Evolutionary conservation across 2,888 invertebrate species (phyloP), one percentile per base, ranked within the genome.

Genomic region (Ormyrus rosae): DNA sequence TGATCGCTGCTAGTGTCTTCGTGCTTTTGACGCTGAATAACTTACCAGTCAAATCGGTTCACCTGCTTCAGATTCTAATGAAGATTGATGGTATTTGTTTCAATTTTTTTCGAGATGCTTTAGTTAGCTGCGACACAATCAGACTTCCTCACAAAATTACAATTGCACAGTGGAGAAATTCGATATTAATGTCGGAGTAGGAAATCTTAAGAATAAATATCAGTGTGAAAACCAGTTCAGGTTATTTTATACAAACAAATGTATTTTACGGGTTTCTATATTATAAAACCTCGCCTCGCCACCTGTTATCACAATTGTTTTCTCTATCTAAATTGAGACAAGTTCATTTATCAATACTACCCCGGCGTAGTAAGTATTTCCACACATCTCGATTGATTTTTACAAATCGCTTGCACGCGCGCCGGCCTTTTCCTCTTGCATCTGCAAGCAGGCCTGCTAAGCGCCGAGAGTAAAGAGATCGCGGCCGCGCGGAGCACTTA

Each of bases 281-380:
- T 34, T 34, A 70, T 71, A 55, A 56, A 58, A 13, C 53, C 50
- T 5, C 34, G 19, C 50, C 2, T 34, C 11, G 9, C 11, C 48
- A 19, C n/a, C 58, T 55, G 7, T 61, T 77, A 74, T 53, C 45
- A 50, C 60, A 11, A 78, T 71, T 71, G 65, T 78, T 19, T 50
- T 13, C 10, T 53, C n/a, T 19, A 56, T 58, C 58, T 64, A 60
- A 74, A 80, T 70, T 60, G 69, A 74, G 65, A 70, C 45, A 60
- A 80, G 65, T 53, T 70, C 58, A 80, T 80, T 70, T 70, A 65
- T 80, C 69, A 74, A 58, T 56, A 48, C 55, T 56, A 48, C 55
- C 19, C 9, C 7, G 5, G 19, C 56, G 8, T 0, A 34, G 11
- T 19, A 64, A 64, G 11, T 45, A 34, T 34, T 34, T 34, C 34